A percentile compares a stretch with the other conserved stretches of the same genome.
These are phyloP conservation scores for Melinaea marsaeus DNA, from an alignment of 2,888 invertebrate species.

Conservation along the genomic window DNA sequence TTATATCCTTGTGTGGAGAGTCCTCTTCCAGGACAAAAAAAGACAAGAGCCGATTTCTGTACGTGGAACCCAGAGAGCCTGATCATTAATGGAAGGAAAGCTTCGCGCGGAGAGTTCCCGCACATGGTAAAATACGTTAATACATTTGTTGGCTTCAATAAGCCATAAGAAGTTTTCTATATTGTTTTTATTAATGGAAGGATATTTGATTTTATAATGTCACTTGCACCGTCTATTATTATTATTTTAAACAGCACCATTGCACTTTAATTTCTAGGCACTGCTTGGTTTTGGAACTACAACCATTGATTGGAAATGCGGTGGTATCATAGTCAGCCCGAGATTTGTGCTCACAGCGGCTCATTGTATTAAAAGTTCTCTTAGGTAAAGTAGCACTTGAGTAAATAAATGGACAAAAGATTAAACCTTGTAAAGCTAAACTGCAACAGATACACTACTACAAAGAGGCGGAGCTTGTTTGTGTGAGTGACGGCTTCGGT, in stretches of 20 bases:
- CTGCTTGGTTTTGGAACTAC: constrained; percentile 41
- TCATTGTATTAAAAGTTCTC: constrained; percentile 38
- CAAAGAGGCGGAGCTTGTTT: too few species aligned
- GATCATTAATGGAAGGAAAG: constrained; percentile 34
- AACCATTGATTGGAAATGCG: constrained; percentile 42
- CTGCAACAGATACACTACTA: too few species aligned
- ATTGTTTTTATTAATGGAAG: neutral
- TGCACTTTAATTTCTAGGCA: constrained; percentile 35
- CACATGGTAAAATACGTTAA: constrained; percentile 35
- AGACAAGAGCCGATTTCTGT: constrained; percentile 31
- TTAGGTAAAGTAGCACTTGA: constrained; percentile 3
- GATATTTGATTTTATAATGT: neutral
- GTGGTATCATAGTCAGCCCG: constrained; percentile 48
- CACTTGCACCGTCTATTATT: constrained; percentile 6
- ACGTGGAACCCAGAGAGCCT: constrained; percentile 33
- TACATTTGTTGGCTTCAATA: neutral
- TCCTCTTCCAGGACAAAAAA: constrained; percentile 21
- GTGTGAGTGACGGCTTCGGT: too few species aligned
- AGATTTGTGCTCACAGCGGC: constrained; percentile 50
- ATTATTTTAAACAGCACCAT: constrained; percentile 1
- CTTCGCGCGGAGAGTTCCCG: constrained; percentile 35
- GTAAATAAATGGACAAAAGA: too few species aligned
- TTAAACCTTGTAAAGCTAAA: too few species aligned
- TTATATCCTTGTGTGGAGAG: constrained; percentile 37
- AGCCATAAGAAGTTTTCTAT: neutral